These are phyloP conservation scores for Drosophila mulleri DNA, from an alignment of 2,888 invertebrate genomes.

Conservation along the genomic window DNA sequence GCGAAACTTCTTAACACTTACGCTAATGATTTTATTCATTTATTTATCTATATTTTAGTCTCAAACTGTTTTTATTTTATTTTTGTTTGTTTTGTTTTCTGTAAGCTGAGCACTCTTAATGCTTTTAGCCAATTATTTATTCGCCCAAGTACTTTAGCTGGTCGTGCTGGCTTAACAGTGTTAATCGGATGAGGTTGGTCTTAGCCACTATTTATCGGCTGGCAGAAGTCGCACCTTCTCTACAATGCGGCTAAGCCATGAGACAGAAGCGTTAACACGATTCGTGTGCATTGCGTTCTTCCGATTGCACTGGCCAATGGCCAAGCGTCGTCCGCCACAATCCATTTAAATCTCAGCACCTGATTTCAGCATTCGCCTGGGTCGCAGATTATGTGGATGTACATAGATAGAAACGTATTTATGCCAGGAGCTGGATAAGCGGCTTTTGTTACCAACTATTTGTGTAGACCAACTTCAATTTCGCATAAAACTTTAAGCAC, in stretches of 20 bases:
- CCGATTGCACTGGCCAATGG: conserved; percentile 31
- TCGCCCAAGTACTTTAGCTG: background rate
- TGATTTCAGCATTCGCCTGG: conserved; percentile 29
- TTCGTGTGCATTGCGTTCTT: conserved; percentile 19
- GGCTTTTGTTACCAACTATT: conserved; percentile 32
- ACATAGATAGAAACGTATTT: conserved; percentile 17
- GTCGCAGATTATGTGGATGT: background rate
- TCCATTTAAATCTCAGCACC: conserved; percentile 58
- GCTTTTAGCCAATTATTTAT: background rate
- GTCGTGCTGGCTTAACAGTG: conserved; percentile 10
- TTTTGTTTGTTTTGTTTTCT: too few relatives aligned
- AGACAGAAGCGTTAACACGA: conserved; percentile 26
- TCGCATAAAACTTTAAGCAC: conserved; percentile 74
- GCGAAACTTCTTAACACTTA: background rate
- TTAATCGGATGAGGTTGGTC: conserved; percentile 10
- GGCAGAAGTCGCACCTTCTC: background rate
- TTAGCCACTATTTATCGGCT: conserved; percentile 14
- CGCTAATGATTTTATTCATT: background rate
- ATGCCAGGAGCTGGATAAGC: conserved; percentile 25
- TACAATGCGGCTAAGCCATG: conserved; percentile 10
- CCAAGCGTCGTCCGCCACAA: conserved; percentile 27
- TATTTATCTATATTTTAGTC: background rate
- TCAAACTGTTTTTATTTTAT: background rate
- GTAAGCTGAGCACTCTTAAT: background rate
- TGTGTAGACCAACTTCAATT: conserved; percentile 62